Base-by-base conservation (phyloP, 92 coral and sea anemone species). In the Phymanthus crucifer region DNA sequence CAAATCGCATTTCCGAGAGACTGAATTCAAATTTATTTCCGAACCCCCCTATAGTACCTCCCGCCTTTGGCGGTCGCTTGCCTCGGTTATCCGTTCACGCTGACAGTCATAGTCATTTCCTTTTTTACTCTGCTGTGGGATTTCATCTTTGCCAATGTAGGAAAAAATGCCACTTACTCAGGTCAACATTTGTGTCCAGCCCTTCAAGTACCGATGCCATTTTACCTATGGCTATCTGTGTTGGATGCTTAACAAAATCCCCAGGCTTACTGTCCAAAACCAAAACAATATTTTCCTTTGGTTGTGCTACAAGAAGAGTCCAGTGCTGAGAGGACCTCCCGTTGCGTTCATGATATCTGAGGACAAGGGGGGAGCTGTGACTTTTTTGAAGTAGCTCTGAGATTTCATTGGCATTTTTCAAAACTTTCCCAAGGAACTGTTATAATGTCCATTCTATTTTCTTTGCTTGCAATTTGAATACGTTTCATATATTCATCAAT, bases 241-340 rank as follows among this genome's bases (percentile, higher is more conserved):
- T 16, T 71, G 78, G 48, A 40, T 57, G 83, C 65, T 80, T 80
- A 68, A 80, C 84, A 80, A 9, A 69, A 66, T 80, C 78, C 61
- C 69, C 84, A 70, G 83, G 74, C 72, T 67, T 46, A 78, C 83
- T 78, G 83, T 78, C 67, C 16, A 78, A 73, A 58, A 66, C 83
- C 35, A 78, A 45, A 66, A 78, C 66, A 31, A 78, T 78, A 67
- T 78, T 78, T 72, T 78, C 54, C 76, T 80, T 69, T 69, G 84
- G 77, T 68, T 66, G 84, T 54, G 36, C 84, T 50, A 74, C 84
- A 80, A 80, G 84, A 70, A 80, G 84, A 54, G 76, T 76, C 83
- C 87, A 83, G 75, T 83, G 78, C 40, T 68, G 70, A 45, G 87
- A 83, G 64, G 69, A 50, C 45, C 76, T 35, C 52, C 32, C 54